phyloP scores from a whole-genome alignment of 1,140 invertebrate species.

The Megathymus violae region DNA sequence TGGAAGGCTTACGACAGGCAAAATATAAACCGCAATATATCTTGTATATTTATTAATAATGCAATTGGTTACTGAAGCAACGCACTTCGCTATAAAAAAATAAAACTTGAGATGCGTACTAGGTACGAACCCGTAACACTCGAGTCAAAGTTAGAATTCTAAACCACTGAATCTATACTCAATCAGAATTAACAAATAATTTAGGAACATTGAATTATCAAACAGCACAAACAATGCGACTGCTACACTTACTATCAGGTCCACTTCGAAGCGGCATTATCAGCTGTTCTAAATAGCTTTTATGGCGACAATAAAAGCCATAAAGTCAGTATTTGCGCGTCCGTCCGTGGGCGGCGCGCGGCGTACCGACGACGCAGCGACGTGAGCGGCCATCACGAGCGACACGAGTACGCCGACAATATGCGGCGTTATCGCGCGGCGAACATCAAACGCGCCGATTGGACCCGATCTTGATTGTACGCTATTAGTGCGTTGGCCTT shows the following conservation, averaged over 20 bases:
- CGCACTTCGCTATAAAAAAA: too few relatives aligned
- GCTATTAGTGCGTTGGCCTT: constrained; percentile 22
- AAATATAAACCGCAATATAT: too few relatives aligned
- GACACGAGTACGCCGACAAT: constrained; percentile 30
- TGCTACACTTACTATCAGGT: constrained; percentile 17
- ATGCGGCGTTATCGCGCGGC: constrained; percentile 26
- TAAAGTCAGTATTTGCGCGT: constrained; percentile 24
- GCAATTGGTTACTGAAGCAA: too few relatives aligned
- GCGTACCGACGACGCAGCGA: constrained; percentile 8
- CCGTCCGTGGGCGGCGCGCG: constrained; percentile 16
- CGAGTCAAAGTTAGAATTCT: too few relatives aligned
- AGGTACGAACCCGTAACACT: too few relatives aligned
- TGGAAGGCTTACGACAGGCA: too few relatives aligned
- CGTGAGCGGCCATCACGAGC: background rate
- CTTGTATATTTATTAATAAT: too few relatives aligned
- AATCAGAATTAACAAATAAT: constrained; percentile 1
- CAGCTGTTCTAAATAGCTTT: constrained; percentile 30
- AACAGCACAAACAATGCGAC: constrained; percentile 13
- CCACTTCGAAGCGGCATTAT: constrained; percentile 14
- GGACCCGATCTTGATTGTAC: constrained; percentile 21
- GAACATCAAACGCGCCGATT: constrained; percentile 25
- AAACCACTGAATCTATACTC: too few relatives aligned
- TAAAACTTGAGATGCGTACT: too few relatives aligned
- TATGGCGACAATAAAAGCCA: constrained; percentile 31
- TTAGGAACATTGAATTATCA: background rate